Conservation (phyloP, 2,888 invertebrate species). For the Monopis laevigella region DNA sequence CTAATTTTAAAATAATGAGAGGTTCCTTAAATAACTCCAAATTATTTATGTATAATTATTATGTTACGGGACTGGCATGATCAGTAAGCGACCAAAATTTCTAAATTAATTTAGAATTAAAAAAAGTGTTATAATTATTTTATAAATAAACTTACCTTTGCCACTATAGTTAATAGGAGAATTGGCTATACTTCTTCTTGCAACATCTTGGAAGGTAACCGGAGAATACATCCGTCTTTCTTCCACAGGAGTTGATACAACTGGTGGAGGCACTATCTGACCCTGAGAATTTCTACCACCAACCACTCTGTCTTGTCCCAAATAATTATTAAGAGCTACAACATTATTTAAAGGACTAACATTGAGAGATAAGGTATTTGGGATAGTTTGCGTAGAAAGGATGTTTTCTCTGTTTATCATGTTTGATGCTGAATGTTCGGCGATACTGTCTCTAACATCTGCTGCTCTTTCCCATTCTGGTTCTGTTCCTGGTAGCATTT, state of each 20-base stretch:
- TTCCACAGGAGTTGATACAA: slow-evolving; percentile 59
- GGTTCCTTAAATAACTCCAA: too few species aligned
- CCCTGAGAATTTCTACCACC: slow-evolving; percentile 20
- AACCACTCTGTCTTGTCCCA: background rate
- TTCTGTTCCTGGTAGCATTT: slow-evolving; percentile 46
- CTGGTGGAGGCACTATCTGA: slow-evolving; percentile 23
- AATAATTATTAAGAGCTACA: background rate
- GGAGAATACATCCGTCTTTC: slow-evolving; percentile 82
- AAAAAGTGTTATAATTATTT: too few species aligned
- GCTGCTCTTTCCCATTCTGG: slow-evolving; percentile 57
- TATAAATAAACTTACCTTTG: slow-evolving; percentile 1
- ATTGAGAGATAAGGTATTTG: slow-evolving; percentile 28
- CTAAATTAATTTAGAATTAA: too few species aligned
- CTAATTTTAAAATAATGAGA: too few species aligned
- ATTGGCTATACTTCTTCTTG: slow-evolving; percentile 79
- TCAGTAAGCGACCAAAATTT: too few species aligned
- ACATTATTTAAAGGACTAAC: background rate
- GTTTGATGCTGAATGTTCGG: slow-evolving; percentile 49
- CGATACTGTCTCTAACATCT: slow-evolving; percentile 52
- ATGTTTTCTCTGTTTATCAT: slow-evolving; percentile 34
- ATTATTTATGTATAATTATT: too few species aligned
- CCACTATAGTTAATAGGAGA: slow-evolving; percentile 69
- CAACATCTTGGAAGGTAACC: slow-evolving; percentile 85
- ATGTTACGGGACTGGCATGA: too few species aligned
- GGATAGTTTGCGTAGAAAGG: slow-evolving; percentile 19